Base-by-base conservation (phyloP, 2,888 invertebrate genomes). In the Stenoptilia bipunctidactyla region DNA sequence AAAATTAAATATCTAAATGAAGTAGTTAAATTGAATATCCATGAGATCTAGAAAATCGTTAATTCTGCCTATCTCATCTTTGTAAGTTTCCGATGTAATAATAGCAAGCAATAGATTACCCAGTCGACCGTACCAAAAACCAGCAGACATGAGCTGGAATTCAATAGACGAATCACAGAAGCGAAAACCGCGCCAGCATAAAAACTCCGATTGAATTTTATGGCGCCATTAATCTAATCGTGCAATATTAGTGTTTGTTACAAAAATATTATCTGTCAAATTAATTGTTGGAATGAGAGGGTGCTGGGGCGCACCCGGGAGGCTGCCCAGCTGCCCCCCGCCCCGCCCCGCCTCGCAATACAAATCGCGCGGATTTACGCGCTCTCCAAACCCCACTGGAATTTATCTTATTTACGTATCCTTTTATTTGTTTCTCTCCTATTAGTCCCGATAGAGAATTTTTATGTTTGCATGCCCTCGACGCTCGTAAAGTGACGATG, bases 301-400 rank as follows among this genome's bases (percentile, higher is more conserved):
- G 45, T 39, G 20, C 20, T 5, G 44, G 49, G 52, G 43, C 44
- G 49, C 38, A 48, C 41, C 45, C 40, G 44, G 34, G 39, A 42
- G 49, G 43, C 45, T 41, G 43, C 46, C 45, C 45, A 45, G 50
- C 51, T 48, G 48, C 51, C n/a, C 56, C 66, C 63, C 65, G 61
- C 61, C 62, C 62, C 68, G 57, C 70, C 68, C 72, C 73, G 79
- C 83, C 80, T 82, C 77, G 75, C 70, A 83, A 84, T 82, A 84
- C 84, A 85, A 84, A 85, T 84, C 83, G 84, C 75, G 69, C 72
- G 84, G 84, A 84, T 84, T 84, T 84, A 82, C 80, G 80, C 77
- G 67, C 66, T 65, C 80, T 80, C 75, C 58, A 69, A 72, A 82
- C 82, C 34, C 82, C 80, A 71, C 63, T 63, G 80, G 77, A 82